phyloP scores from a whole-genome alignment of 2,888 invertebrate genomes.

The Spatulosminthurus flaviceps region DNA sequence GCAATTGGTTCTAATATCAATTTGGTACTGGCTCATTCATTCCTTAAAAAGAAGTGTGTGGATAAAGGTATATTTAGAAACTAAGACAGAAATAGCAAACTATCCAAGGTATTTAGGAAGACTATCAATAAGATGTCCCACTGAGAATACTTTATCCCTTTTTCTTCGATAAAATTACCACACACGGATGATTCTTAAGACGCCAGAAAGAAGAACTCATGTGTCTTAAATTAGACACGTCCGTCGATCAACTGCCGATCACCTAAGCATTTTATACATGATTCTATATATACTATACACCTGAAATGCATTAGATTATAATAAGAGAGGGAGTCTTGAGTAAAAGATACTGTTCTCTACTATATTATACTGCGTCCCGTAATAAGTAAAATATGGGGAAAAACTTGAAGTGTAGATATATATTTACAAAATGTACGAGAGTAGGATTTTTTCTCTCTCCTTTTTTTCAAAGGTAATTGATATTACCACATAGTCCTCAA shows the following conservation, averaged over 20 bases:
- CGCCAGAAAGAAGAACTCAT: not conserved
- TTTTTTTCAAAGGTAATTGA: constrained; percentile 10
- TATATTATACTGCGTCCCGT: too few species aligned
- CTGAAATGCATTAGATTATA: not conserved
- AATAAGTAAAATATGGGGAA: not conserved
- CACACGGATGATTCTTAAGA: not conserved
- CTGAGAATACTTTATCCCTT: too few species aligned
- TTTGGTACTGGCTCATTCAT: too few species aligned
- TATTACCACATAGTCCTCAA: constrained; percentile 11
- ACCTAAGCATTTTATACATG: not conserved
- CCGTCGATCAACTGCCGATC: not conserved
- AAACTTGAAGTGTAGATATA: constrained; percentile 18
- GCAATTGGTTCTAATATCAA: too few species aligned
- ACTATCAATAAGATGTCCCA: too few species aligned
- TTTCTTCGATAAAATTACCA: not conserved
- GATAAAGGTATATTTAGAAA: too few species aligned
- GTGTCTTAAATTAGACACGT: not conserved
- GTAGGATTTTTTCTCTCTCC: not conserved
- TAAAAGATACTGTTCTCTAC: too few species aligned
- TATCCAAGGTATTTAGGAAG: too few species aligned
- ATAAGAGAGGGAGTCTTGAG: not conserved
- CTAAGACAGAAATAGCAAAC: too few species aligned
- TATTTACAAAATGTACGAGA: too few species aligned
- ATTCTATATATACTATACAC: too few species aligned
- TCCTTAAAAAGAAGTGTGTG: too few species aligned